These are phyloP conservation scores for Leucophenga montana DNA, from an alignment of 2,888 invertebrate genomes.

Conservation along the genomic window DNA sequence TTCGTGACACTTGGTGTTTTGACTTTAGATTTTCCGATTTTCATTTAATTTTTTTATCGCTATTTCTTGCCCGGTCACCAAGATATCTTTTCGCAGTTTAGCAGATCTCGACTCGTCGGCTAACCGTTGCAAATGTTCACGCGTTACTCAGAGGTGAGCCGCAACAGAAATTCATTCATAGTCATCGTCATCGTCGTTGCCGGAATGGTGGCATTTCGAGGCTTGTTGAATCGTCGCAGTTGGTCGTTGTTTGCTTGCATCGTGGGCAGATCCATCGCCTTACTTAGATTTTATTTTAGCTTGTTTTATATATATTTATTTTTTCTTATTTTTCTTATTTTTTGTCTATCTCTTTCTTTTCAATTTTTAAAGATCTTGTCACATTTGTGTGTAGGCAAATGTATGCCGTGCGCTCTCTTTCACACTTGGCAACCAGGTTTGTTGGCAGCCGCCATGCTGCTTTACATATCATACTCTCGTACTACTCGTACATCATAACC, in stretches of 20 bases:
- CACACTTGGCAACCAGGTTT: not conserved
- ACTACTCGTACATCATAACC: constrained; percentile 7
- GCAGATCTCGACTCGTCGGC: not conserved
- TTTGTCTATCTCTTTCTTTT: constrained; percentile 12
- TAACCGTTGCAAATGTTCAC: constrained; percentile 48
- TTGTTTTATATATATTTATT: constrained; percentile 9
- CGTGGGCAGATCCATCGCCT: constrained; percentile 65
- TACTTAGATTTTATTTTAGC: constrained; percentile 52
- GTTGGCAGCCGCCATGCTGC: constrained; percentile 30
- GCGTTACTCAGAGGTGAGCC: constrained; percentile 44
- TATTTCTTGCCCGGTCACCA: constrained; percentile 4
- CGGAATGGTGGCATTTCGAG: constrained; percentile 24
- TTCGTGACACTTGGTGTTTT: constrained; percentile 9
- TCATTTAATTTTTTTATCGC: not conserved
- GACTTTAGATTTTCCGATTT: not conserved
- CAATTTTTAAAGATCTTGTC: constrained; percentile 20
- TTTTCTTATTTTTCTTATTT: not conserved
- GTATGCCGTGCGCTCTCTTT: constrained; percentile 30
- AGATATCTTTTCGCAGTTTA: not conserved
- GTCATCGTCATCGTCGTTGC: constrained; percentile 39
- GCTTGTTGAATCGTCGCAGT: constrained; percentile 10
- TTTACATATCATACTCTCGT: constrained; percentile 17
- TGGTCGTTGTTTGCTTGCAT: constrained; percentile 47
- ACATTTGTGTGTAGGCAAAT: constrained; percentile 43
- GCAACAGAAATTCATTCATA: constrained; percentile 34